These are phyloP conservation scores for Ceyx cyanopectus DNA, from an alignment of 2,113 vertebrate species.

Conservation along the genomic window DNA sequence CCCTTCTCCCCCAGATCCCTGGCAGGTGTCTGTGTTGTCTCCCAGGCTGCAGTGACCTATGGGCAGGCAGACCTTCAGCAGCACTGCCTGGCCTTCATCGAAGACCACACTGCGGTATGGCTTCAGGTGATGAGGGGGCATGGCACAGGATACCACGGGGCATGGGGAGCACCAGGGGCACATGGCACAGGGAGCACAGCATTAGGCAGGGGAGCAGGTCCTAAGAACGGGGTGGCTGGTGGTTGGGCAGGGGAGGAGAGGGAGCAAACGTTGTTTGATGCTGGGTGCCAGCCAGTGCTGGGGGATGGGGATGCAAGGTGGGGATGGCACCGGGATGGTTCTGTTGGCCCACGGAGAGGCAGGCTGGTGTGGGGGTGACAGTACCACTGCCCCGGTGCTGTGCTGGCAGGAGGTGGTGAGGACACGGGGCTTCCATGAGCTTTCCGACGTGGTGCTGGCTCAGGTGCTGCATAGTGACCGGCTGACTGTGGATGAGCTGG, in stretches of 20 bases:
- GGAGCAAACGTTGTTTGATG: background rate
- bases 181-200: fast-evolving
- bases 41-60: constrained; percentile 81
- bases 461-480: constrained; percentile 76
- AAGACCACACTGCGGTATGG: constrained; percentile 71
- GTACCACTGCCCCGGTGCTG: fast-evolving
- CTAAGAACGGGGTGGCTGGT: background rate
- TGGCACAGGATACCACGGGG: background rate
- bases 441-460: constrained; percentile 73
- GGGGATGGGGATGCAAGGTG: background rate
- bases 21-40: background rate
- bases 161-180: background rate
- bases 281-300: background rate
- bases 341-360: fast-evolving
- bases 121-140: background rate
- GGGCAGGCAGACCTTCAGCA: constrained; percentile 74
- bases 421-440: constrained; percentile 80
- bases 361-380: too few relatives aligned
- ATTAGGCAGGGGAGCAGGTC: background rate
- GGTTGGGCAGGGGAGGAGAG: background rate
- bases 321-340: background rate
- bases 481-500: constrained; percentile 74
- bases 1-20: background rate
- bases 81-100: constrained; percentile 80
- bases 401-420: constrained; percentile 72